Evolutionary conservation across 1,140 invertebrate genomes (phyloP).

Genomic region (Ceratina calcarata): DNA sequence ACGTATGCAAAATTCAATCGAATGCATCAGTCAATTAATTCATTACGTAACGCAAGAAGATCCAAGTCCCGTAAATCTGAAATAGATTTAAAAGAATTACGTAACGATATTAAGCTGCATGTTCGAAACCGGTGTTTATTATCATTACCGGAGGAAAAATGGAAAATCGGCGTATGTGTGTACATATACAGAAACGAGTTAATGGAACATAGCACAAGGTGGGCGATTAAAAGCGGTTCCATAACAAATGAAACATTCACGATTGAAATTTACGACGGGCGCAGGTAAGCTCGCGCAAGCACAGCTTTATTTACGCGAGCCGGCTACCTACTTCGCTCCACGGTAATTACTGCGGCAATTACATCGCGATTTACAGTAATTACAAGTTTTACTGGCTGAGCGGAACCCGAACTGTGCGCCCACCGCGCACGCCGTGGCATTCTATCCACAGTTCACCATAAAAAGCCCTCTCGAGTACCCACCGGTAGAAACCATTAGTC

Average conservation of each 20-base stretch:
- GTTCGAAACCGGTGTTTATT: neutral
- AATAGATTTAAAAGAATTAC: neutral
- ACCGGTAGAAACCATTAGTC: slow-evolving; percentile 44
- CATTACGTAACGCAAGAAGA: too few species aligned
- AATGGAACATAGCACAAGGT: slow-evolving; percentile 12
- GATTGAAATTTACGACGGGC: slow-evolving; percentile 43
- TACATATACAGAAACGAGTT: neutral
- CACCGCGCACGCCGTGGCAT: slow-evolving; percentile 21
- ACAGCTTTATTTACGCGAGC: slow-evolving; percentile 51
- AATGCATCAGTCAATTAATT: too few species aligned
- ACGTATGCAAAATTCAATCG: too few species aligned
- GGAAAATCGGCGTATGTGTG: neutral
- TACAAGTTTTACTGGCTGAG: slow-evolving; percentile 53
- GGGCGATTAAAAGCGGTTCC: slow-evolving; percentile 40
- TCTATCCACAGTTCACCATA: slow-evolving; percentile 38
- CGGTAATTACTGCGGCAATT: slow-evolving; percentile 53
- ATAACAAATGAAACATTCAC: slow-evolving; percentile 51
- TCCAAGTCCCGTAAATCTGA: too few species aligned
- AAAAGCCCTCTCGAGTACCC: slow-evolving; percentile 26
- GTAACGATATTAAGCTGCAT: too few species aligned
- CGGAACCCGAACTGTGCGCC: slow-evolving; percentile 38
- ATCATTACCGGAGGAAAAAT: neutral
- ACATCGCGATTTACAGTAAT: slow-evolving; percentile 55
- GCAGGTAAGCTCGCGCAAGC: slow-evolving; percentile 44
- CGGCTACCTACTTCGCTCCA: slow-evolving; percentile 44